Percentiles rank a stretch among this genome's conserved stretches.
Conservation (phyloP, 2,797 vertebrate genomes). For the Halcyon leucocephala region DNA sequence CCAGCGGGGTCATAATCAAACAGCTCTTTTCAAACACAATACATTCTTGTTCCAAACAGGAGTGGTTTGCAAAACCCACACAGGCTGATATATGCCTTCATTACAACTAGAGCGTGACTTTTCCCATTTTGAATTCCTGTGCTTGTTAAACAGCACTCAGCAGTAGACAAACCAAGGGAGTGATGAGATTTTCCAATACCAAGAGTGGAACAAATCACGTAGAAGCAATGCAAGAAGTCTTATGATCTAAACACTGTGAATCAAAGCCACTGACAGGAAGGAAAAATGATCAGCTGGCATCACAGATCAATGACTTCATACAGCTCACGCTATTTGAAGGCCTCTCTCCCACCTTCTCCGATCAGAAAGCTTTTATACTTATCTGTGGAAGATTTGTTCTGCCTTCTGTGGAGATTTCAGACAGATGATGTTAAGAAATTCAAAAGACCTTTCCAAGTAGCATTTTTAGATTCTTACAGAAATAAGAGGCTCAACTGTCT, state of each 20-base stretch:
- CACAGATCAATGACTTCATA: neutral
- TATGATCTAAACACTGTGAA: neutral
- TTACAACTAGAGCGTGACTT: neutral
- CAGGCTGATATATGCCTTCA: neutral
- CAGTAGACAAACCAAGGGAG: neutral
- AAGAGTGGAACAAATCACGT: fast-evolving
- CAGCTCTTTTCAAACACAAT: neutral
- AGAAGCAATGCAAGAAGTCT: neutral
- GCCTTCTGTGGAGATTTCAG: neutral
- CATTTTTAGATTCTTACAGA: neutral
- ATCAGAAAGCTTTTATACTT: neutral
- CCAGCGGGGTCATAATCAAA: neutral
- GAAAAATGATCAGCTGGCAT: neutral
- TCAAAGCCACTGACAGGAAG: neutral
- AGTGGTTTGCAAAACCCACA: neutral
- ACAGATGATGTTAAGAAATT: neutral
- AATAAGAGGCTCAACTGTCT: neutral
- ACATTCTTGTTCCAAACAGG: neutral
- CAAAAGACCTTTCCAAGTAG: neutral
- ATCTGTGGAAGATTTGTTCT: neutral
- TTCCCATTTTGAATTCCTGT: neutral
- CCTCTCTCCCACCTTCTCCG: neutral
- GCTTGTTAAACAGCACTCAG: neutral
- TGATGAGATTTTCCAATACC: neutral
- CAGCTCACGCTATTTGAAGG: neutral